Conservation (phyloP, 2,797 vertebrate species). For the Spea hammondii region DNA sequence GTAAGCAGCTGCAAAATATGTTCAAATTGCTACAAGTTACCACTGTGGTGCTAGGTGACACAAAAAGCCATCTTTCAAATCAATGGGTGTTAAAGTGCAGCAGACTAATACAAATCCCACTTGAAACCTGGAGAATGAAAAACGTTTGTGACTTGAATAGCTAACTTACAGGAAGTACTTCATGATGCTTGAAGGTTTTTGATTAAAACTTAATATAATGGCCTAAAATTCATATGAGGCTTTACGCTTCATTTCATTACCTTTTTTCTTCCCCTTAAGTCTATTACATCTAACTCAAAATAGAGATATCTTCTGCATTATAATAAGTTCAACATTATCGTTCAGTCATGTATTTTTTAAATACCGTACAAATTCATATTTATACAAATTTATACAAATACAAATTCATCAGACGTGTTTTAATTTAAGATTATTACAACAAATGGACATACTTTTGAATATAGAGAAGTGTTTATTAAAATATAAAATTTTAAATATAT, state of each 20-base stretch:
- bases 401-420: too few species aligned
- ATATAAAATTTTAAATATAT: too few species aligned
- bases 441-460: too few species aligned
- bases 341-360: too few species aligned
- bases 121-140: constrained; percentile 10
- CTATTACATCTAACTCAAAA: too few species aligned
- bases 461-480: too few species aligned
- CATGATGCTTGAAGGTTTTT: constrained; percentile 41
- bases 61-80: not conserved
- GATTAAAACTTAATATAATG: constrained; percentile 43
- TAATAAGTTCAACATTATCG: too few species aligned
- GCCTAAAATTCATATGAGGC: constrained; percentile 34
- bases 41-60: not conserved
- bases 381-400: too few species aligned
- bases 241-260: constrained; percentile 40
- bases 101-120: constrained; percentile 7
- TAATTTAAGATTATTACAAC: too few species aligned
- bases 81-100: not conserved
- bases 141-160: constrained; percentile 17
- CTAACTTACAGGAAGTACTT: constrained; percentile 26
- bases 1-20: not conserved
- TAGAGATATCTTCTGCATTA: too few species aligned
- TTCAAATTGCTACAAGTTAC: not conserved
- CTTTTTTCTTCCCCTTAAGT: too few species aligned
- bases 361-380: too few species aligned